A percentile compares a stretch with the other conserved stretches of the same genome.
phyloP scores from a whole-genome alignment of 2,888 invertebrate genomes.

The Nymphalis polychloros region DNA sequence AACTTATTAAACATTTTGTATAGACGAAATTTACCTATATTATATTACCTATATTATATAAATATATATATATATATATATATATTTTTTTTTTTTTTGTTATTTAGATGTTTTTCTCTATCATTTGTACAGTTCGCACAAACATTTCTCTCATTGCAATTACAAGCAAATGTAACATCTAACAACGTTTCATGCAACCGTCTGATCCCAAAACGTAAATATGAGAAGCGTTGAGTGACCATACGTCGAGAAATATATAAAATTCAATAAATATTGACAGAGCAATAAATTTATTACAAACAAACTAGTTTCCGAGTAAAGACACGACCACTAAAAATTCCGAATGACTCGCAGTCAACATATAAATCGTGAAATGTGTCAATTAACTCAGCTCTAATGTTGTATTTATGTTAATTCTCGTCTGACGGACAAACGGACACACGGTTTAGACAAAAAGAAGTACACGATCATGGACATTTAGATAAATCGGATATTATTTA shows the following conservation, averaged over 20 bases:
- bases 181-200: no score
- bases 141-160: no score
- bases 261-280: conserved; percentile 12
- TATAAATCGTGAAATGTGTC: conserved; percentile 80
- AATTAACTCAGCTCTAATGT: conserved; percentile 79
- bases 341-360: conserved; percentile 59
- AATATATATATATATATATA: no score
- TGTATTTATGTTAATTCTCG: conserved; percentile 75
- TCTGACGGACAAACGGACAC: conserved; percentile 67
- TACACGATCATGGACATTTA: conserved; percentile 5
- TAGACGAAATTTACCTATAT: no score
- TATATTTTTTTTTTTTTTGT: no score
- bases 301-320: conserved; percentile 54
- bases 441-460: conserved; percentile 37
- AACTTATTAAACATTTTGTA: no score
- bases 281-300: conserved; percentile 49
- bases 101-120: no score
- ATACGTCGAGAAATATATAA: background rate
- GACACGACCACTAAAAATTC: conserved; percentile 55
- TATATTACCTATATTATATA: no score
- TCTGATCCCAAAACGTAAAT: background rate
- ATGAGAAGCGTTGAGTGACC: background rate
- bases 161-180: background rate
- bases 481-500: conserved; percentile 22
- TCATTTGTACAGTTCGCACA: no score